Conservation (phyloP, 2,797 vertebrate species). For the Rallus crepitans region DNA sequence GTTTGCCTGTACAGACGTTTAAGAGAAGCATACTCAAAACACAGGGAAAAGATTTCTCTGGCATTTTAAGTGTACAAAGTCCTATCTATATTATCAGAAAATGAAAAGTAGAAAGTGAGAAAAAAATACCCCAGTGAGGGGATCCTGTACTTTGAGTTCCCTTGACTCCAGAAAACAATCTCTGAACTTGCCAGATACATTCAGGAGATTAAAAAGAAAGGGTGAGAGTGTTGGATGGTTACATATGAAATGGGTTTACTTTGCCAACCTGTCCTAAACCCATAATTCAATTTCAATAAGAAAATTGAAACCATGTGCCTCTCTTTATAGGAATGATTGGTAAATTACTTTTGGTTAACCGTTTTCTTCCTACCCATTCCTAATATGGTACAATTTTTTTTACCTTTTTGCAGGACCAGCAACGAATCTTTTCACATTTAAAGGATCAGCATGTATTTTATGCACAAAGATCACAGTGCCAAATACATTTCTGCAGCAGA, state of each 20-base stretch:
- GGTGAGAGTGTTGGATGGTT: not conserved
- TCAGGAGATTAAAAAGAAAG: not conserved
- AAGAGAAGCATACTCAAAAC: not conserved
- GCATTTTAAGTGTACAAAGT: not conserved
- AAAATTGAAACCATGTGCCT: constrained; percentile 32
- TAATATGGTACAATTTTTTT: not conserved
- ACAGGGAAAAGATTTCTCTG: not conserved
- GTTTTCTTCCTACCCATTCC: not conserved
- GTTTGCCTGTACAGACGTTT: not conserved
- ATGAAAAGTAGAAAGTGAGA: not conserved
- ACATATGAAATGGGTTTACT: constrained; percentile 5
- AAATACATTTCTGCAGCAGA: constrained; percentile 28
- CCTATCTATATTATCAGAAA: not conserved
- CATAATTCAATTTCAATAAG: constrained; percentile 23
- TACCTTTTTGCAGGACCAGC: not conserved
- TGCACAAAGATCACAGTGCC: not conserved
- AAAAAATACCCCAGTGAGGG: not conserved
- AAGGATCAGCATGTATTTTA: constrained; percentile 44
- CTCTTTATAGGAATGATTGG: not conserved
- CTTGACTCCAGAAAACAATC: not conserved
- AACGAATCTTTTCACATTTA: constrained; percentile 20
- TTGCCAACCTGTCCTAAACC: constrained; percentile 19
- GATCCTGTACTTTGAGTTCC: not conserved
- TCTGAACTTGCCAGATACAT: not conserved
- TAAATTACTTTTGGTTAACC: constrained; percentile 17